A percentile compares a stretch with the other conserved stretches of the same genome.
phyloP scores from a whole-genome alignment of 2,888 invertebrate genomes.

The Platycheirus rosarum region DNA sequence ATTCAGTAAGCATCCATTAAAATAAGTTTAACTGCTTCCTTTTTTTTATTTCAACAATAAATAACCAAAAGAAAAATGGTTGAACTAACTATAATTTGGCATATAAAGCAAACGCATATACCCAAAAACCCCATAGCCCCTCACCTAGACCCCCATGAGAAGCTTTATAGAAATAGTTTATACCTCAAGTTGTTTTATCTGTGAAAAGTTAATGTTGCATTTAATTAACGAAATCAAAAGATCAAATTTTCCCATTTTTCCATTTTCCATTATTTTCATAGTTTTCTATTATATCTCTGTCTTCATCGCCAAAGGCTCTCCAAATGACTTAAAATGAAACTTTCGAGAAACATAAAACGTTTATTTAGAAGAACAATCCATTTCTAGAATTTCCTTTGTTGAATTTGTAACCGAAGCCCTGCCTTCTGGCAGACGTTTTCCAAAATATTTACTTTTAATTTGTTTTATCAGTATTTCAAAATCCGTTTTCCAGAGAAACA shows the following conservation, averaged over 20 bases:
- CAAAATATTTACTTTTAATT: constrained; percentile 63
- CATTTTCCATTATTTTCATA: neutral
- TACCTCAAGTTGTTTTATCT: neutral
- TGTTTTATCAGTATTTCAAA: constrained; percentile 54
- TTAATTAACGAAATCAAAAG: constrained; percentile 3
- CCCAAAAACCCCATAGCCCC: no score
- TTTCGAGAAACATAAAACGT: constrained; percentile 21
- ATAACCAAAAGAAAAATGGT: no score
- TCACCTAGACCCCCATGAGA: no score
- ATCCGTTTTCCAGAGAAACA: constrained; percentile 12
- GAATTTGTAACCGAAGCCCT: neutral
- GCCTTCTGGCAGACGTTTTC: constrained; percentile 26
- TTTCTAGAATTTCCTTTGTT: constrained; percentile 12
- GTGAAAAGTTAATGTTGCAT: constrained; percentile 1
- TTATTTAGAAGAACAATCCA: constrained; percentile 19
- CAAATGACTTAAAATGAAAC: constrained; percentile 24
- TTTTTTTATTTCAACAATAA: no score
- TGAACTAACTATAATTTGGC: no score
- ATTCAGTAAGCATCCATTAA: no score
- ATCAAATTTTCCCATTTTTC: neutral
- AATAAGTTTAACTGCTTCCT: no score
- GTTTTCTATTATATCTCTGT: constrained; percentile 1
- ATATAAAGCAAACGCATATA: no score
- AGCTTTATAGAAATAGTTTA: neutral
- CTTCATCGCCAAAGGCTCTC: constrained; percentile 8